Base-by-base conservation (phyloP, 2,797 vertebrate genomes). In the Cyprinodon diabolis region DNA sequence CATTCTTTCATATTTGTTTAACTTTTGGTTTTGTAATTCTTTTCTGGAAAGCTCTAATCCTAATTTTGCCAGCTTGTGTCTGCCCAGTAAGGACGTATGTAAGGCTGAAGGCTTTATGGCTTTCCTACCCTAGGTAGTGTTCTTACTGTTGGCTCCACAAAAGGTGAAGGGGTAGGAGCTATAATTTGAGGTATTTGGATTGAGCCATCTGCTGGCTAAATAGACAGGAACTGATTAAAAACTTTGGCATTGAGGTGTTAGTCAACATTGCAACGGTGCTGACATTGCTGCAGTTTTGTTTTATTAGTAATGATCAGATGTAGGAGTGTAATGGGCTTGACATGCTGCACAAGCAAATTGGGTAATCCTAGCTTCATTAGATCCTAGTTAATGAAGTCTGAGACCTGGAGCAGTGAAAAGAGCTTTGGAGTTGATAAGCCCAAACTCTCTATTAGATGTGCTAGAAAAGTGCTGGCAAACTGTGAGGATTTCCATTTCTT, bases 261-360 rank as follows among this genome's bases (percentile, higher is more conserved):
- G 79, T 69, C 66, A 55, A 19, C 30, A 7, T 69, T 45, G 56
- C 30, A 37, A 57, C 48, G 47, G 58, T 63, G 69, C 40, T 67
- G 69, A 49, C 56, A n/a, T 17, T 60, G 58, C 58, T 57, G 75
- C 77, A 78, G 76, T 87, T 78, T 58, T 72, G 70, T 86, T 86
- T 73, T 75, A 74, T 85, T 77, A 75, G 72, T 48, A 60, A 69
- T 54, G 70, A 85, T 86, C 75, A 69, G 81, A 82, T 30, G 30
- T 85, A 58, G 71, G 80, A 84, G 71, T 37, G 57, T 81, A 66
- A 86, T 72, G 74, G 69, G 7, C 66, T 35, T 45, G 74, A 79
- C 77, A 83, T 82, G 72, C 67, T 72, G 66, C 78, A 55, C 71
- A 72, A 72, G 71, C 23, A 74, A 84, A 86, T 60, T 76, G 71